phyloP scores from a whole-genome alignment of 2,113 vertebrate species.

The Hippocampus abdominalis region DNA sequence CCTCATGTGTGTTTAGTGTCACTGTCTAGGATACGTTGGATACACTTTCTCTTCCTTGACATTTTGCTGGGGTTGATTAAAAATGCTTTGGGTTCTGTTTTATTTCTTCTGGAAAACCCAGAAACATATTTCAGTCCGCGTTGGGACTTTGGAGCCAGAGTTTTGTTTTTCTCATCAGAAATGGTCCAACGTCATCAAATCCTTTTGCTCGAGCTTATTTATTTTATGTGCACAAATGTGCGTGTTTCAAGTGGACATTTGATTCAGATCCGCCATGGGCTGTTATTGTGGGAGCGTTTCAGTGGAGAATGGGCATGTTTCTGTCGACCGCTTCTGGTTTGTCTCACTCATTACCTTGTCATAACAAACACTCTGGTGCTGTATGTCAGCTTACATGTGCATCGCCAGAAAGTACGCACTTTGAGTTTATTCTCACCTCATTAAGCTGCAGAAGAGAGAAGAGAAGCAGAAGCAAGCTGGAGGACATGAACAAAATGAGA shows the following conservation, averaged over 20 bases:
- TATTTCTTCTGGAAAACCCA: conserved; percentile 43
- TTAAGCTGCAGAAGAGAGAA: conserved; percentile 41
- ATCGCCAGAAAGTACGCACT: conserved; percentile 32
- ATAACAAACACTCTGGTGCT: conserved; percentile 57
- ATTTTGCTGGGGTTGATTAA: conserved; percentile 14
- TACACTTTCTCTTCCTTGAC: conserved; percentile 38
- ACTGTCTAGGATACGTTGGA: conserved; percentile 15
- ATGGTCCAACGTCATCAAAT: conserved; percentile 19
- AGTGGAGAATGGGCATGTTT: conserved; percentile 19
- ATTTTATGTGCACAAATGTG: conserved; percentile 19
- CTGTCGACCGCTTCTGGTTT: conserved; percentile 56
- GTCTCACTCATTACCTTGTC: conserved; percentile 67
- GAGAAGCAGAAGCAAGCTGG: conserved; percentile 12
- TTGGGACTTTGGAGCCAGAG: conserved; percentile 29
- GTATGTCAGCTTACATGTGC: conserved; percentile 46
- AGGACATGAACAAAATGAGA: conserved; percentile 27
- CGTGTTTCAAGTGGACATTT: conserved; percentile 14
- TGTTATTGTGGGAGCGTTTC: conserved; percentile 16
- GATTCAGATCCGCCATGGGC: conserved; percentile 33
- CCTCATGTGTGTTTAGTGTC: conserved; percentile 26
- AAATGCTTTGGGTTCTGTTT: conserved; percentile 22
- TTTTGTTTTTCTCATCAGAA: conserved; percentile 57
- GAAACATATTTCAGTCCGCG: conserved; percentile 32
- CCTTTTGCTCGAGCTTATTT: conserved; percentile 33
- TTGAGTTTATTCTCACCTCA: conserved; percentile 59